phyloP scores from a whole-genome alignment of 2,888 invertebrate genomes.

The Ramazzottius varieornatus region DNA sequence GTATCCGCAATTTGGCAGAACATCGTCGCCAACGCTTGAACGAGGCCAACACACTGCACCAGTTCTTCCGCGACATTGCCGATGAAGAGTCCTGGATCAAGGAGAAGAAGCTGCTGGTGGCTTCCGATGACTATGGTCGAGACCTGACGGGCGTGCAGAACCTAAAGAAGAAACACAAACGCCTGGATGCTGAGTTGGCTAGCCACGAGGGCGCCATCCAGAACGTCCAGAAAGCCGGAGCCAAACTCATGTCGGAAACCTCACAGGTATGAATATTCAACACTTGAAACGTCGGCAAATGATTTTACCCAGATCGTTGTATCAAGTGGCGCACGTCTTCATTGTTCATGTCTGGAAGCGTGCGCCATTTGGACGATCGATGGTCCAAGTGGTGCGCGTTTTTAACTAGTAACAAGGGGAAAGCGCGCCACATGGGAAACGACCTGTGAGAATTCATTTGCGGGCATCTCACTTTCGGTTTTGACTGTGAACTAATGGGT shows the following conservation, averaged over 20 bases:
- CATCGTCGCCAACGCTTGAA: slow-evolving; percentile 69
- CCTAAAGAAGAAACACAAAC: slow-evolving; percentile 89
- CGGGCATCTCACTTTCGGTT: too few species aligned
- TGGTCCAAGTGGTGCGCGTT: too few species aligned
- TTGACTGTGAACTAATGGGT: too few species aligned
- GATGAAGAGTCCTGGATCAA: slow-evolving; percentile 99
- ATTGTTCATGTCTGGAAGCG: too few species aligned
- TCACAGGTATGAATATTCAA: background rate
- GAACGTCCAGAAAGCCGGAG: slow-evolving; percentile 40
- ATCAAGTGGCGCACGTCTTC: too few species aligned
- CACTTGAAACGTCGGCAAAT: too few species aligned
- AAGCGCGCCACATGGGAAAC: too few species aligned
- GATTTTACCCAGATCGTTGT: too few species aligned
- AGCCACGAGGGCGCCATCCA: slow-evolving; percentile 92
- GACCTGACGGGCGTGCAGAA: slow-evolving; percentile 95
- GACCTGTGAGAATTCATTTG: too few species aligned
- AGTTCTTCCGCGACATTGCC: slow-evolving; percentile 96
- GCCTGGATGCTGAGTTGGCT: slow-evolving; percentile 87
- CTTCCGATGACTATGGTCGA: slow-evolving; percentile 90
- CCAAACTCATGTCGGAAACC: slow-evolving; percentile 74
- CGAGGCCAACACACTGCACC: slow-evolving; percentile 89
- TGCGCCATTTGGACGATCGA: too few species aligned
- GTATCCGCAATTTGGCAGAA: slow-evolving; percentile 66
- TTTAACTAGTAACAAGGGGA: too few species aligned
- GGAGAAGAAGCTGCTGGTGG: slow-evolving; percentile 89